Percentiles rank a stretch among this genome's conserved stretches.
These are phyloP conservation scores for Poeciliopsis occidentalis DNA, from an alignment of 2,113 vertebrate species.

Conservation along the genomic window DNA sequence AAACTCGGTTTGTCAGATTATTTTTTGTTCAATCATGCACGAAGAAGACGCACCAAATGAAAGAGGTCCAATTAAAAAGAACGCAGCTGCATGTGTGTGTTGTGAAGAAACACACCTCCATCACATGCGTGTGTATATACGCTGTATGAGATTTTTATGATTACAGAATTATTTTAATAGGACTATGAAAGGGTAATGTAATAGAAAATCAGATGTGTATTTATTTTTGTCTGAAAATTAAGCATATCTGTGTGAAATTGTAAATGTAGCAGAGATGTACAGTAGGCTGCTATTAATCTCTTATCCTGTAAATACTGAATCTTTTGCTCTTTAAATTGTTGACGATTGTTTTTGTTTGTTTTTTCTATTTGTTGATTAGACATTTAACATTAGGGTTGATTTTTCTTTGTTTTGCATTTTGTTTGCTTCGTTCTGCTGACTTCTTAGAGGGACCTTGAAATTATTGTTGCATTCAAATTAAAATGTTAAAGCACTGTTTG, in stretches of 20 bases:
- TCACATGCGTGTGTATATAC: constrained; percentile 89
- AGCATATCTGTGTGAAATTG: constrained; percentile 64
- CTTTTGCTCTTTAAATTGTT: constrained; percentile 49
- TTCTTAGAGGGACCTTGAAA: constrained; percentile 50
- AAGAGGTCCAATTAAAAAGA: constrained; percentile 73
- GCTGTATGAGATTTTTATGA: constrained; percentile 94
- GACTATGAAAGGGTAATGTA: constrained; percentile 66
- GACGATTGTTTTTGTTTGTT: constrained; percentile 35
- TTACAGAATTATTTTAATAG: constrained; percentile 94
- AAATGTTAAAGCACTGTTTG: constrained; percentile 49
- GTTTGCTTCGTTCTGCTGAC: constrained; percentile 57
- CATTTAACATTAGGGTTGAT: constrained; percentile 29
- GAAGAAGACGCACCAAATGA: constrained; percentile 81
- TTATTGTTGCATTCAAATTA: constrained; percentile 45
- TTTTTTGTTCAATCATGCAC: constrained; percentile 41
- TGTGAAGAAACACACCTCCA: constrained; percentile 80
- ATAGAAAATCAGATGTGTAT: constrained; percentile 76
- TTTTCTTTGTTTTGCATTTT: constrained; percentile 27
- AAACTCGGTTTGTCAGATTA: not conserved
- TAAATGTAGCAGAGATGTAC: constrained; percentile 75
- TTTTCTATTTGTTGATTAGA: constrained; percentile 8
- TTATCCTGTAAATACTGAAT: constrained; percentile 74
- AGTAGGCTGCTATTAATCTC: constrained; percentile 68
- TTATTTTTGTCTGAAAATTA: constrained; percentile 77
- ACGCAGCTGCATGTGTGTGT: constrained; percentile 72